phyloP scores from a whole-genome alignment of 2,113 vertebrate genomes.

The Oplegnathus fasciatus region DNA sequence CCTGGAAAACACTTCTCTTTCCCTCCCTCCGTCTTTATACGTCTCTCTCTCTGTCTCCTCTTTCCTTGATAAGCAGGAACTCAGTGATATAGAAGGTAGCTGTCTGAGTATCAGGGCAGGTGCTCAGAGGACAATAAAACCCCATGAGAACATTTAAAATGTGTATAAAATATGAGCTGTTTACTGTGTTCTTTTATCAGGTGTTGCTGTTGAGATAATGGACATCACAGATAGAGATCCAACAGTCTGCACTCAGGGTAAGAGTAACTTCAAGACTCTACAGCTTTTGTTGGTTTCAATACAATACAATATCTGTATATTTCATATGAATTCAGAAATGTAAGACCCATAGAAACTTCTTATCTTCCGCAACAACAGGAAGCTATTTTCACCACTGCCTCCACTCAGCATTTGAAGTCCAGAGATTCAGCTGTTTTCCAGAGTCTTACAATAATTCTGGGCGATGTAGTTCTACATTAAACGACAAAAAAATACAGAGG shows the following conservation, averaged over 20 bases:
- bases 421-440: not conserved
- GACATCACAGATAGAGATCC: not conserved
- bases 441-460: not conserved
- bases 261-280: not conserved
- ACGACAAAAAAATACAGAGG: not conserved
- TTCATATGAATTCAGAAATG: not conserved
- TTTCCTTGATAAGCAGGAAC: not conserved
- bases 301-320: not conserved
- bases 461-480: not conserved
- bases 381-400: not conserved
- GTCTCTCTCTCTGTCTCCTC: not conserved
- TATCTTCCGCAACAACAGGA: not conserved
- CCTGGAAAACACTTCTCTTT: conserved; percentile 28
- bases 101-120: not conserved
- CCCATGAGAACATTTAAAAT: not conserved
- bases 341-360: too few species aligned
- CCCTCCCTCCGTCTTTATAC: not conserved
- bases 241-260: not conserved
- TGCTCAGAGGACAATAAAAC: not conserved
- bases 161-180: not conserved
- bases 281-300: too few species aligned
- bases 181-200: not conserved
- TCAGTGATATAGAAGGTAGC: not conserved
- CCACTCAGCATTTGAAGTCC: not conserved
- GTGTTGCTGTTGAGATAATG: conserved; percentile 7